phyloP scores from a whole-genome alignment of 1,140 invertebrate species.

The Magallana angulata region DNA sequence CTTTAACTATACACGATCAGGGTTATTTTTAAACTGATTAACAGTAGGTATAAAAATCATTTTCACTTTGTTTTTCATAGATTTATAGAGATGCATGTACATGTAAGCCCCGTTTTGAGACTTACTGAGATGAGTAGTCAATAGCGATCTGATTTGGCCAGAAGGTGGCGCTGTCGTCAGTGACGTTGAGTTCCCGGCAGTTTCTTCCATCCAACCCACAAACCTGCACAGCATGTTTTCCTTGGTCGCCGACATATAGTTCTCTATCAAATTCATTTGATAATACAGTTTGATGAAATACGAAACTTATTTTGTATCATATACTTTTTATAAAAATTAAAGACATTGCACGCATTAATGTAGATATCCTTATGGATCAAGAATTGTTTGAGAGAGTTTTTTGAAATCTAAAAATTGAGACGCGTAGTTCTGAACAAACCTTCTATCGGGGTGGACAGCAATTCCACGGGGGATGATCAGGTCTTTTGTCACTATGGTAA shows the following conservation, averaged over 20 bases:
- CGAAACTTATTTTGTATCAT: too few species aligned
- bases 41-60: too few species aligned
- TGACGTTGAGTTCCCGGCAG: not conserved
- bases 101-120: too few species aligned
- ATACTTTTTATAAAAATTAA: too few species aligned
- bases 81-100: too few species aligned
- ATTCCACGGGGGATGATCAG: conserved; percentile 97
- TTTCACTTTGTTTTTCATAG: too few species aligned
- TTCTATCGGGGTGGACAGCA: conserved; percentile 94
- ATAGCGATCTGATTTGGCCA: conserved; percentile 41
- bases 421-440: conserved; percentile 81
- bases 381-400: too few species aligned
- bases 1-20: too few species aligned
- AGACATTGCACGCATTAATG: too few species aligned
- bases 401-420: not conserved
- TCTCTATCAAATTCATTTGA: not conserved
- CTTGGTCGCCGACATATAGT: conserved; percentile 36
- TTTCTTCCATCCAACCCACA: conserved; percentile 38
- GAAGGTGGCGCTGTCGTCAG: not conserved
- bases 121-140: conserved; percentile 1
- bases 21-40: too few species aligned
- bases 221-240: not conserved
- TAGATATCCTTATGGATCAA: too few species aligned
- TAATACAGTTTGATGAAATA: too few species aligned
- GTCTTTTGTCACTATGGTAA: conserved; percentile 89